phyloP scores from a whole-genome alignment of 2,113 vertebrate species.

The Plectropomus leopardus region DNA sequence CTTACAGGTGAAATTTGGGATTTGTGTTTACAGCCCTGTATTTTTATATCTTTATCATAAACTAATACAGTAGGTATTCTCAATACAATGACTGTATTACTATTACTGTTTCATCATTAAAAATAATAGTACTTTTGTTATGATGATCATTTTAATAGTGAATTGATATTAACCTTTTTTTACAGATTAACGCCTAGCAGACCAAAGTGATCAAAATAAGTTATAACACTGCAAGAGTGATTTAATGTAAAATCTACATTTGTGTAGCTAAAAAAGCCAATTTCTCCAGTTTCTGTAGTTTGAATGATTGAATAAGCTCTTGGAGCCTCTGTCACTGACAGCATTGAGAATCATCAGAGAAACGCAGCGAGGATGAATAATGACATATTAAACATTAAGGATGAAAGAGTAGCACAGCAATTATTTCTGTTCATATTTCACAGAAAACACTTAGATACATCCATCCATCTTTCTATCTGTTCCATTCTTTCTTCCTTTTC shows the following conservation, averaged over 20 bases:
- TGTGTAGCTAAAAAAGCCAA: conserved; percentile 32
- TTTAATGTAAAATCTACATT: conserved; percentile 19
- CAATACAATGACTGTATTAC: background rate
- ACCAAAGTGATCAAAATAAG: background rate
- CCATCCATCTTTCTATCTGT: conserved; percentile 73
- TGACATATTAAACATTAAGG: conserved; percentile 83
- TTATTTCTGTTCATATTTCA: conserved; percentile 85
- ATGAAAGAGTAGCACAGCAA: conserved; percentile 79
- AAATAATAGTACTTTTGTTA: background rate
- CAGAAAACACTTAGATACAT: conserved; percentile 77
- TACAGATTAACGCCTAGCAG: background rate
- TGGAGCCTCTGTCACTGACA: conserved; percentile 42
- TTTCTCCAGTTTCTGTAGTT: conserved; percentile 26
- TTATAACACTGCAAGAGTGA: background rate
- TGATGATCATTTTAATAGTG: background rate
- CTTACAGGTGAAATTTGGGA: background rate
- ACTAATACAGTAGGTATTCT: background rate
- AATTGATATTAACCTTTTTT: background rate
- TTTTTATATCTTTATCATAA: background rate
- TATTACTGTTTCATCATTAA: background rate
- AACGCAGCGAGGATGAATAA: conserved; percentile 72
- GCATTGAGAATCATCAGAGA: conserved; percentile 29
- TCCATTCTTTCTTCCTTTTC: conserved; percentile 48
- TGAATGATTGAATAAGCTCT: conserved; percentile 24
- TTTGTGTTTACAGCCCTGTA: background rate